Percentiles rank a stretch among this genome's conserved stretches.
Conservation (phyloP, 2,797 vertebrate species). For the Buphagus erythrorhynchus region DNA sequence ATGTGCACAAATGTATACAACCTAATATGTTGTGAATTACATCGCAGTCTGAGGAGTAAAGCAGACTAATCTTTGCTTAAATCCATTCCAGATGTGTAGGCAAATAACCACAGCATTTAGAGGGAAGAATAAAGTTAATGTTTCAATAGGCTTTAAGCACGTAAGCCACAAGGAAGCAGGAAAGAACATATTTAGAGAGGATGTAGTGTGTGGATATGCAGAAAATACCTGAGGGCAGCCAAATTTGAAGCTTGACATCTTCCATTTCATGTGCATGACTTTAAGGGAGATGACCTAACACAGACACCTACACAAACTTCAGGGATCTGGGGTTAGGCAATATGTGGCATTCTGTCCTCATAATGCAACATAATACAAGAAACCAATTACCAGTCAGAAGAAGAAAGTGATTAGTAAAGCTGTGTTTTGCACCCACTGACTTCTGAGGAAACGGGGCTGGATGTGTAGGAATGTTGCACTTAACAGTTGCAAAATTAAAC, state of each 20-base stretch:
- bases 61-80: constrained; percentile 21
- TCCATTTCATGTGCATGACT: background rate
- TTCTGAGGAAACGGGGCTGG: background rate
- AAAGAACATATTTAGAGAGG: constrained; percentile 12
- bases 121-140: constrained; percentile 34
- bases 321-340: background rate
- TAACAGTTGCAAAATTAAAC: background rate
- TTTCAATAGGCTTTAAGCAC: constrained; percentile 12
- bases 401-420: background rate
- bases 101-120: constrained; percentile 22
- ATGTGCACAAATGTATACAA: constrained; percentile 40
- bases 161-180: constrained; percentile 13
- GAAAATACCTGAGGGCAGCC: background rate
- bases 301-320: background rate
- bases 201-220: rapidly evolving
- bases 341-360: background rate
- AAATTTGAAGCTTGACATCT: background rate
- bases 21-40: constrained; percentile 65
- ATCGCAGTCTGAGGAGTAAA: constrained; percentile 5
- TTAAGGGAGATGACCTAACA: background rate
- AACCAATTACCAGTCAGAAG: background rate
- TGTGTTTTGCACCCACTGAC: background rate
- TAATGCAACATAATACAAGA: background rate
- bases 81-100: constrained; percentile 59
- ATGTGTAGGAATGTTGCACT: background rate